Percentiles rank a stretch among this genome's conserved stretches.
phyloP scores from a whole-genome alignment of 2,113 vertebrate species.

The Gymnocephalus cernua region DNA sequence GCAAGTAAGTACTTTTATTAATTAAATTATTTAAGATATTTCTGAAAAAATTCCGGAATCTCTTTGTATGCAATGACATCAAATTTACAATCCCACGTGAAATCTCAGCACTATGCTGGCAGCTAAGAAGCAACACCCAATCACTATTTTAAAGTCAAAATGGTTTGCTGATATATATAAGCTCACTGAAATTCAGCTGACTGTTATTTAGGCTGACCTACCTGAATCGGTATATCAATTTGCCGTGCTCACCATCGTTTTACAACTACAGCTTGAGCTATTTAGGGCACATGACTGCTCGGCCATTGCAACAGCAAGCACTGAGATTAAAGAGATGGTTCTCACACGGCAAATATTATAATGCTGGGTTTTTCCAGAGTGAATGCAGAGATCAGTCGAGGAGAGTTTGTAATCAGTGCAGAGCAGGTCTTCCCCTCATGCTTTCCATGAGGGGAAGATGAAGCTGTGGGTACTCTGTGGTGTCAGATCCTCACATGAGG shows the following conservation, averaged over 20 bases:
- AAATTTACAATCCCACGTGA: constrained; percentile 43
- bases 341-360: constrained; percentile 14
- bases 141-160: constrained; percentile 41
- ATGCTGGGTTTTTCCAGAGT: constrained; percentile 26
- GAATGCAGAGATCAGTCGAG: constrained; percentile 20
- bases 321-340: constrained; percentile 30
- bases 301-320: constrained; percentile 16
- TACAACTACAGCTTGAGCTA: constrained; percentile 17
- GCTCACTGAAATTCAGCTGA: constrained; percentile 27
- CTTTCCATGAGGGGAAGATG: not conserved
- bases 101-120: constrained; percentile 35
- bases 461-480: not conserved
- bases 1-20: too few relatives aligned
- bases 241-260: constrained; percentile 38
- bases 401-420: constrained; percentile 35
- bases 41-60: constrained; percentile 9
- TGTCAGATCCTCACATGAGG: constrained; percentile 1
- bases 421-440: constrained; percentile 5
- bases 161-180: constrained; percentile 47
- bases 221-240: constrained; percentile 48
- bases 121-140: constrained; percentile 19
- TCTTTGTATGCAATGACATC: constrained; percentile 15
- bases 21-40: constrained; percentile 27
- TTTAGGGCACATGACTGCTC: constrained; percentile 31
- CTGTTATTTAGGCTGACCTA: constrained; percentile 38